A percentile compares a stretch with the other conserved stretches of the same genome.
Evolutionary conservation across 2,113 vertebrate species (phyloP).

Genomic region (Cyprinodon brontotheroides): DNA sequence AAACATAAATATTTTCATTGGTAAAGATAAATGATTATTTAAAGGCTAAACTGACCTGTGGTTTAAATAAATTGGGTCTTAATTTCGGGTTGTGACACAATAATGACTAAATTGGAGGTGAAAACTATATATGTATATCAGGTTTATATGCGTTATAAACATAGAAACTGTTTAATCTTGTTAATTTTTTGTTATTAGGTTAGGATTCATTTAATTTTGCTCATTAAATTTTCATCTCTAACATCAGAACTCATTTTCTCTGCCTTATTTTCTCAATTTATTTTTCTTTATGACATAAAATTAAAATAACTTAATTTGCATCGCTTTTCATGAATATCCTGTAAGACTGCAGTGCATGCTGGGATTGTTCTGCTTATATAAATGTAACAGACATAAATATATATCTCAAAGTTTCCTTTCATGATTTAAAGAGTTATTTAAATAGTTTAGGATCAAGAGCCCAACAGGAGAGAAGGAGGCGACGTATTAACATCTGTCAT

Average conservation of each 20-base stretch:
- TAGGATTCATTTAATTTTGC: no score
- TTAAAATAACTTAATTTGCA: not conserved
- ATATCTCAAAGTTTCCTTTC: not conserved
- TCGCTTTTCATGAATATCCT: not conserved
- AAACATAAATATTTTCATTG: no score
- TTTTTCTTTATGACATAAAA: not conserved
- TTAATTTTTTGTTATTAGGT: not conserved
- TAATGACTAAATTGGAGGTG: no score
- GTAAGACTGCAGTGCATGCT: not conserved
- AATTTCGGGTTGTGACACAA: no score
- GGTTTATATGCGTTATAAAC: no score
- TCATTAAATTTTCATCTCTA: not conserved
- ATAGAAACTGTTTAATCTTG: not conserved
- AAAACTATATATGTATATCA: no score
- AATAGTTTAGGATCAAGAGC: constrained; percentile 3
- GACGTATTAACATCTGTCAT: constrained; percentile 42
- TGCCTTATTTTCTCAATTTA: not conserved
- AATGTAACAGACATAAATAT: not conserved
- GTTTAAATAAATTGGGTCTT: no score
- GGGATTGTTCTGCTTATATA: not conserved
- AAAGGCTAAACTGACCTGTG: no score
- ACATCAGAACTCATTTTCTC: not conserved
- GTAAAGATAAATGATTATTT: no score
- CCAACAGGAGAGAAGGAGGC: constrained; percentile 2
- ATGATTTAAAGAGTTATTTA: not conserved